Evolutionary conservation across 2,888 invertebrate species (phyloP), one percentile per base, ranked within the genome.

Genomic region (Rutpela maculata): DNA sequence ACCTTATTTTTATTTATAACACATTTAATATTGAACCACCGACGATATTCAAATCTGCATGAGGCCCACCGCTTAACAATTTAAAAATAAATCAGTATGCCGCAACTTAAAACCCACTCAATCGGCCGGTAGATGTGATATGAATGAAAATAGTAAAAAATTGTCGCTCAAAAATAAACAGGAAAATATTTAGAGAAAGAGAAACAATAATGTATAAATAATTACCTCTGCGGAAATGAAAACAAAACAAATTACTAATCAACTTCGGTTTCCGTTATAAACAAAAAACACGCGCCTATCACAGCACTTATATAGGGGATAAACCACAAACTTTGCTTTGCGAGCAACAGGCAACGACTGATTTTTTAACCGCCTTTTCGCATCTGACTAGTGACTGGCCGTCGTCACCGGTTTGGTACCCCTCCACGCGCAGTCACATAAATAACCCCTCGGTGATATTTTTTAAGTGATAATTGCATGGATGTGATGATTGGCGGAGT

Each of bases 331-430:
- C 50, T 26, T 26, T 26, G 4, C 65, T 7, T n/a, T 18, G 4
- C 65, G 35, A 65, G 38, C n/a, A 18, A 38, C 17, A 65, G 18
- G 43, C 66, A 38, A 66, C 66, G 12, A 50, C 66, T 67, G 66
- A 50, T 50, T 66, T 65, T 66, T 66, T 50, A 66, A 50, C 66
- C 19, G 66, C 66, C 38, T 66, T 65, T 66, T 50, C 19, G 38
- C n/a, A 50, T 50, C 50, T 50, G 50, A 50, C 50, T 50, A 66
- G 66, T 18, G 50, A 66, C 66, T 15, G 43, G 43, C 2, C 66
- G 38, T 38, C 66, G 35, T n/a, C 35, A 10, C 18, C 62, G 18
- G 62, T 10, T 12, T 19, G 50, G 11, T 19, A n/a, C 66, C 66
- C 66, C 66, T 66, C 50, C 66, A 12, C 18, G 19, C 43, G 12